A percentile compares a stretch with the other conserved stretches of the same genome.
Evolutionary conservation across 2,113 vertebrate genomes (phyloP).

Genomic region (Pelmatolapia mariae): DNA sequence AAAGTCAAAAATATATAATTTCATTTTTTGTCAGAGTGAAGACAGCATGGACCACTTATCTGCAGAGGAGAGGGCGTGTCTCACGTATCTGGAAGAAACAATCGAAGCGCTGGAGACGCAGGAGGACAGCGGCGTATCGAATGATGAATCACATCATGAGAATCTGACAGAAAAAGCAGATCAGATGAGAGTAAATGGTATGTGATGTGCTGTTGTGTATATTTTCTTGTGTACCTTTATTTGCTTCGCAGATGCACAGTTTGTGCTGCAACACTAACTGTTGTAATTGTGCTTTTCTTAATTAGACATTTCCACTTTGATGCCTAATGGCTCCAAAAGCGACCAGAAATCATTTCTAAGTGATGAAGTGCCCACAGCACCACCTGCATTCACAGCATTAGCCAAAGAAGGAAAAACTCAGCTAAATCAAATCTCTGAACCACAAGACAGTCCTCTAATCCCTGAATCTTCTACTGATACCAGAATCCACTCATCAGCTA

Average conservation of each 20-base stretch:
- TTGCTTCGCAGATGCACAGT: not conserved
- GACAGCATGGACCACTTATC: constrained; percentile 86
- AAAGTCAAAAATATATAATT: not conserved
- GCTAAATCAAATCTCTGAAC: not conserved
- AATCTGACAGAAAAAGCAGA: not conserved
- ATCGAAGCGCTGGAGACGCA: constrained; percentile 86
- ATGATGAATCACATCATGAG: constrained; percentile 62
- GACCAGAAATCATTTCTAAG: not conserved
- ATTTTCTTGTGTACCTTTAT: not conserved
- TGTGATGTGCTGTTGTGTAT: not conserved
- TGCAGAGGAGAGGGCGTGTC: constrained; percentile 84
- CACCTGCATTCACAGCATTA: not conserved
- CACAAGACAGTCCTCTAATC: not conserved
- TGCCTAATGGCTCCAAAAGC: not conserved
- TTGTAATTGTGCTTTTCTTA: not conserved
- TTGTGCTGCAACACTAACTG: not conserved
- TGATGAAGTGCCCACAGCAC: not conserved
- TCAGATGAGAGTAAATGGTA: constrained; percentile 31
- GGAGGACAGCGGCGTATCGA: constrained; percentile 82
- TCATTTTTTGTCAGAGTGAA: constrained; percentile 73
- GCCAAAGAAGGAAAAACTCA: not conserved
- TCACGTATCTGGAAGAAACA: constrained; percentile 89
- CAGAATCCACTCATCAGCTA: not conserved
- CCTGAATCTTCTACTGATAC: not conserved
- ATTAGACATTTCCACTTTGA: constrained; percentile 45